Base-by-base conservation (phyloP, 2,888 invertebrate species). In the Stramonita haemastoma region DNA sequence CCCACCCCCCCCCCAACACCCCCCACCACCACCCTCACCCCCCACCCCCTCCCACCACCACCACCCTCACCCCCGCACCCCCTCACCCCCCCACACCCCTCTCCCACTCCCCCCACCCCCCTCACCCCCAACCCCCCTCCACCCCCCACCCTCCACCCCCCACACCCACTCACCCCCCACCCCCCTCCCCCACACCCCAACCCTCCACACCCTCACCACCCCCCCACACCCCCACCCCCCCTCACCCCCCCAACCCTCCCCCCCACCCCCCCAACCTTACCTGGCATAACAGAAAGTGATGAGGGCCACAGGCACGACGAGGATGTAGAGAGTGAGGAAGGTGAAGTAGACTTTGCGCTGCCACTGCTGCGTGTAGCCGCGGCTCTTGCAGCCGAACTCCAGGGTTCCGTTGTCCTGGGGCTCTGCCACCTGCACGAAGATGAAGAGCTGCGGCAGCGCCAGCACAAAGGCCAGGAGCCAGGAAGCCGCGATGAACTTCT, bases 261-360 rank as follows among this genome's bases (percentile, higher is more conserved):
- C 13, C 66, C 26, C 13, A 1, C 66, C 13, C 66, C 26, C 13
- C 13, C 66, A 22, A n/a, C n/a, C 13, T 66, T 13, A 95, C 90
- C 95, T 96, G 90, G 96, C 95, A 93, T 96, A 96, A 93, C 96
- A 96, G 93, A 95, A 96, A 11, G 95, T 95, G 86, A 96, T 95
- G 84, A 96, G 93, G 15, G 95, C 92, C 17, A 95, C 95, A 0
- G 96, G 96, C n/a, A 96, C 93, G 29, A 96, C 92, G 22, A 96
- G 93, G 60, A 96, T 96, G 92, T 96, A 96, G 66, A 93, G 90
- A 1, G 96, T 95, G 92, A 96, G 94, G 93, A 96, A 96, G n/a
- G 96, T 95, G 90, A 96, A 95, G 92, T 96, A 96, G 0, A 96
- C 89, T 92, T 96, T 96, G 17, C 96, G 91, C 91, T 96, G 96